These are phyloP conservation scores for Zaprionus lineosus DNA, from an alignment of 2,888 invertebrate genomes.

Conservation along the genomic window DNA sequence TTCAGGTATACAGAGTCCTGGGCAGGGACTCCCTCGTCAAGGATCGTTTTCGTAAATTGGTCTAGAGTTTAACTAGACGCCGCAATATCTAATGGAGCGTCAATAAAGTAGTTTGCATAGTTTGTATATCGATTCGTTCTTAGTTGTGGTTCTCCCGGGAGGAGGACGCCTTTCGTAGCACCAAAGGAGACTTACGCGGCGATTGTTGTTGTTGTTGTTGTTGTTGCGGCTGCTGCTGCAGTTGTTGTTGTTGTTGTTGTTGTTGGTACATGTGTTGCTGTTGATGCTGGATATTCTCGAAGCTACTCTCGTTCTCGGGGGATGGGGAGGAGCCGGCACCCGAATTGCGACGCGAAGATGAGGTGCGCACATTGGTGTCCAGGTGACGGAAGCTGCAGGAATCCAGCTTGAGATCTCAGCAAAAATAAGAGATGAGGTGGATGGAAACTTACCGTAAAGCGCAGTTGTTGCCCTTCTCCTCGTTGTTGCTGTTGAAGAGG, in stretches of 20 bases:
- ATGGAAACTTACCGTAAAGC: slow-evolving; percentile 88
- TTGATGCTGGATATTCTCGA: slow-evolving; percentile 78
- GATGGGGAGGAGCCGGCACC: slow-evolving; percentile 88
- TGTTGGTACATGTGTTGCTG: slow-evolving; percentile 23
- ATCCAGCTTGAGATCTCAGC: background rate
- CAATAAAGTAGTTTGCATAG: slow-evolving; percentile 17
- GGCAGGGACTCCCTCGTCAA: too few relatives aligned
- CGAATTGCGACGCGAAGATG: slow-evolving; percentile 85
- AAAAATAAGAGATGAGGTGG: too few relatives aligned
- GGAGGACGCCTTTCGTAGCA: slow-evolving; percentile 78
- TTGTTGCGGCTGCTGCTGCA: slow-evolving; percentile 8
- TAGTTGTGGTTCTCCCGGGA: slow-evolving; percentile 72
- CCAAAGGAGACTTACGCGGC: slow-evolving; percentile 84
- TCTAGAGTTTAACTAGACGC: slow-evolving; percentile 62
- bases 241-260: slow-evolving; percentile 16
- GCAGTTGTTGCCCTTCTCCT: slow-evolving; percentile 86
- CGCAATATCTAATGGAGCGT: slow-evolving; percentile 18
- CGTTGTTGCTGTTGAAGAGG: slow-evolving; percentile 90
- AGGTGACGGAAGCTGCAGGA: slow-evolving; percentile 90
- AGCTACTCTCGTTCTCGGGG: slow-evolving; percentile 80
- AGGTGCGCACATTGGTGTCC: slow-evolving; percentile 92
- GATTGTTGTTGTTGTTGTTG: slow-evolving; percentile 71
- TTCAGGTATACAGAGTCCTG: too few relatives aligned
- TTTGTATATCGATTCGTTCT: slow-evolving; percentile 8
- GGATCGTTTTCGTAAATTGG: slow-evolving; percentile 66